These are phyloP conservation scores for Scaptomyza caliginosa DNA, from an alignment of 2,888 invertebrate species.

Conservation along the genomic window DNA sequence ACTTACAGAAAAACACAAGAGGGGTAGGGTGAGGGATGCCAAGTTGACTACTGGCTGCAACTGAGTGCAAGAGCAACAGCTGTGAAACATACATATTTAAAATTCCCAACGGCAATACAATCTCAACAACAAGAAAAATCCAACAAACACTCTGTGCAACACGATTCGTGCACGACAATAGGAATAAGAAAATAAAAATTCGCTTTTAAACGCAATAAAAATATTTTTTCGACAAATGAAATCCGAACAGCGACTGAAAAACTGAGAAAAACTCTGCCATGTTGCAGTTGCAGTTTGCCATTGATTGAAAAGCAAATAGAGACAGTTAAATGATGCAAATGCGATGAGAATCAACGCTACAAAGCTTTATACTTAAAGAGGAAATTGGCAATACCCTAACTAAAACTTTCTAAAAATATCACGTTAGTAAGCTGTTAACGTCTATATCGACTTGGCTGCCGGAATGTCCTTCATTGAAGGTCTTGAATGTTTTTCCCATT, in stretches of 20 bases:
- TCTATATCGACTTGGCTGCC: neutral
- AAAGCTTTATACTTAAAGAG: conserved; percentile 2
- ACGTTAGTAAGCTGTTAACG: neutral
- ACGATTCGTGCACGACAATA: conserved; percentile 41
- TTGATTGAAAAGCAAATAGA: conserved; percentile 24
- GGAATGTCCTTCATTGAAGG: conserved; percentile 26
- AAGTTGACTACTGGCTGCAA: conserved; percentile 26
- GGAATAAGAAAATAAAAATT: conserved; percentile 23
- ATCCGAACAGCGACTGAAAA: conserved; percentile 26
- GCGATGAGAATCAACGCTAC: conserved; percentile 9
- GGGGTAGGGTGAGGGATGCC: neutral
- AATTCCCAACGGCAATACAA: conserved; percentile 50
- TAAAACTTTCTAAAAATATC: neutral
- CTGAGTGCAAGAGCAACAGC: conserved; percentile 46
- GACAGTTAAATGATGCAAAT: conserved; percentile 14
- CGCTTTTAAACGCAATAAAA: conserved; percentile 55
- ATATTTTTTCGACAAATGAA: conserved; percentile 54
- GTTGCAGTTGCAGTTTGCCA: conserved; percentile 19
- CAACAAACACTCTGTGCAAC: conserved; percentile 1
- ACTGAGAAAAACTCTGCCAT: conserved; percentile 3
- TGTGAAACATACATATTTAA: conserved; percentile 61
- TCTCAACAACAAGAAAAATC: neutral
- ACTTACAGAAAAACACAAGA: neutral
- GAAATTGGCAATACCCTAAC: neutral
- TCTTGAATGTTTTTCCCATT: conserved; percentile 16